Conservation (phyloP, 2,113 vertebrate species). For the Alosa alosa region DNA sequence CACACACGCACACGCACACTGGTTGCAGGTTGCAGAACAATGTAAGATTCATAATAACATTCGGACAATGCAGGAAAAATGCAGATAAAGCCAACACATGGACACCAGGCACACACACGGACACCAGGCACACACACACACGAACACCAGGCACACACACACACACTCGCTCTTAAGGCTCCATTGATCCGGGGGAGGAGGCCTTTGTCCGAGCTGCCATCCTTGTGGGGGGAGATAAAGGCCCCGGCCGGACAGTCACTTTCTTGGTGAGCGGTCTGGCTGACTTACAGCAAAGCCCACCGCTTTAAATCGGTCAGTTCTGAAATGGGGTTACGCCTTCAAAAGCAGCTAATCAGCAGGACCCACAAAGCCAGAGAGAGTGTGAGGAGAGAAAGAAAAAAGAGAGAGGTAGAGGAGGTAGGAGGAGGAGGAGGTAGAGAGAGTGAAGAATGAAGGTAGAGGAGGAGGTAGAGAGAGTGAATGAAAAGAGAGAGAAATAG, state of each 20-base stretch:
- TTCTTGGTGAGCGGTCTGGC: neutral
- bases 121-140: no score
- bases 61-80: neutral
- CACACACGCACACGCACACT: no score
- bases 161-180: neutral
- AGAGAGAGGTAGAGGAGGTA: neutral
- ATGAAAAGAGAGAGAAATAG: neutral
- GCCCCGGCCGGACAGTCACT: neutral
- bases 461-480: neutral
- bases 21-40: neutral
- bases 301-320: conserved; percentile 2
- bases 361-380: neutral
- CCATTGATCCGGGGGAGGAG: neutral
- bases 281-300: neutral
- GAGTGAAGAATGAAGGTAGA: neutral
- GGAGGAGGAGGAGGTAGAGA: neutral
- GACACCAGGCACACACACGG: neutral
- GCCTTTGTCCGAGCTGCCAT: neutral
- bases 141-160: neutral
- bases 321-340: neutral
- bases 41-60: neutral
- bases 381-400: neutral
- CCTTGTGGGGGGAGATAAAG: neutral
- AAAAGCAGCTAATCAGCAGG: neutral
- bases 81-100: neutral